phyloP scores from a whole-genome alignment of 1,140 invertebrate genomes.

The Hyphantria cunea region DNA sequence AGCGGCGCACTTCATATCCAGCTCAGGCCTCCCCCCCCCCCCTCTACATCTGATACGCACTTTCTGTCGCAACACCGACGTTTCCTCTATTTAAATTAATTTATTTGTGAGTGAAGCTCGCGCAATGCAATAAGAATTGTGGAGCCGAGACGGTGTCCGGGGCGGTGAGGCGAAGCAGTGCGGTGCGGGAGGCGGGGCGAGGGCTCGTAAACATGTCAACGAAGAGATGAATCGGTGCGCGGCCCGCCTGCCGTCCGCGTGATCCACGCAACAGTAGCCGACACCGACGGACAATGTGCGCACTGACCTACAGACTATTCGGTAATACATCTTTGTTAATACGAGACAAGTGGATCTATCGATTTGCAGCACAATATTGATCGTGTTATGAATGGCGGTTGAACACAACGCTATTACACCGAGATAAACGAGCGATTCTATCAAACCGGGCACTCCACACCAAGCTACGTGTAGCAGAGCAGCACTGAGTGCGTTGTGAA shows the following conservation, averaged over 20 bases:
- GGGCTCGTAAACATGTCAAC: conserved; percentile 56
- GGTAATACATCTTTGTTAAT: too few relatives aligned
- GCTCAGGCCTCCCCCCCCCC: not conserved
- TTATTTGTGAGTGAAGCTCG: conserved; percentile 48
- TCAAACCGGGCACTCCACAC: too few relatives aligned
- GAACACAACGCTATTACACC: too few relatives aligned
- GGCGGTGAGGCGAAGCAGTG: conserved; percentile 11
- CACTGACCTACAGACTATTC: too few relatives aligned
- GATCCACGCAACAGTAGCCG: conserved; percentile 2
- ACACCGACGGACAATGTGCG: not conserved
- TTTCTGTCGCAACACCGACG: conserved; percentile 37
- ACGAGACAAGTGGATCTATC: not conserved
- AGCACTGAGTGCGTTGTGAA: conserved; percentile 12
- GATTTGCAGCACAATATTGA: not conserved
- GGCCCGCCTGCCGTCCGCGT: conserved; percentile 27
- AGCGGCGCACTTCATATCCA: not conserved
- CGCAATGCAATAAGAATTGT: conserved; percentile 45
- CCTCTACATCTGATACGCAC: conserved; percentile 1
- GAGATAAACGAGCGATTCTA: too few relatives aligned
- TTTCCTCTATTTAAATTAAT: conserved; percentile 60
- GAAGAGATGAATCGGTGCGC: conserved; percentile 39
- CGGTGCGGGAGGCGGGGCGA: conserved; percentile 10
- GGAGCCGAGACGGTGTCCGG: not conserved
- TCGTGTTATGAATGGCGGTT: too few relatives aligned
- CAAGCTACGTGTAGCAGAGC: not conserved